Evolutionary conservation across 2,113 vertebrate species (phyloP).

Genomic region (Typhlomys cinereus): DNA sequence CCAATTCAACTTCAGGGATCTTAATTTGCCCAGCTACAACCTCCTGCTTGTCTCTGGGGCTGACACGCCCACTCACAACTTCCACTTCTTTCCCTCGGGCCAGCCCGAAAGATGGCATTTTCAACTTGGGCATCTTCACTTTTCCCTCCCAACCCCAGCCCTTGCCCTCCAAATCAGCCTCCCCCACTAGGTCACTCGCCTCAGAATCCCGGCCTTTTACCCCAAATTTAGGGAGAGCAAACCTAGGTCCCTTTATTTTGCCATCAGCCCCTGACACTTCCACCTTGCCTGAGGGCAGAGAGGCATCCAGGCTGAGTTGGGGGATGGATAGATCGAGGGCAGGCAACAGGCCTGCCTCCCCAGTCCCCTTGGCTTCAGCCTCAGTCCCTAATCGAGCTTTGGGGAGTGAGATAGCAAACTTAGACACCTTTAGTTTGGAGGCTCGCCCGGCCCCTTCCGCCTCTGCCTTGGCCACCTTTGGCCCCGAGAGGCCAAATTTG

Average conservation of each 20-base stretch:
- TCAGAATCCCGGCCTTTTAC: constrained; percentile 78
- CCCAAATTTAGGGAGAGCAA: constrained; percentile 87
- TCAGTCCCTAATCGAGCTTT: constrained; percentile 72
- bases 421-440: constrained; percentile 75
- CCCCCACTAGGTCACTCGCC: constrained; percentile 48
- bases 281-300: constrained; percentile 79
- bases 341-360: constrained; percentile 77
- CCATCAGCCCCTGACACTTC: constrained; percentile 75
- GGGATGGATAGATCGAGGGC: constrained; percentile 90
- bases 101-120: constrained; percentile 87
- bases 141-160: constrained; percentile 79
- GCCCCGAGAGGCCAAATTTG: constrained; percentile 79
- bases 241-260: constrained; percentile 80
- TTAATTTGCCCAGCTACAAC: constrained; percentile 62
- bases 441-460: constrained; percentile 60
- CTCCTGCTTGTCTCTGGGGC: constrained; percentile 74
- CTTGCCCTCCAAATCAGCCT: constrained; percentile 72
- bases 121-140: constrained; percentile 87
- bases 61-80: constrained; percentile 40
- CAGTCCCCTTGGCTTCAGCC: constrained; percentile 38
- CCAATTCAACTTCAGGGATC: constrained; percentile 85
- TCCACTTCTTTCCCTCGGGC: constrained; percentile 83
- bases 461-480: constrained; percentile 76
- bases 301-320: constrained; percentile 87
- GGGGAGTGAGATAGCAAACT: constrained; percentile 81